These are phyloP conservation scores for Vannuccia rotundouncinata DNA, from an alignment of 2,888 invertebrate species.

Conservation along the genomic window DNA sequence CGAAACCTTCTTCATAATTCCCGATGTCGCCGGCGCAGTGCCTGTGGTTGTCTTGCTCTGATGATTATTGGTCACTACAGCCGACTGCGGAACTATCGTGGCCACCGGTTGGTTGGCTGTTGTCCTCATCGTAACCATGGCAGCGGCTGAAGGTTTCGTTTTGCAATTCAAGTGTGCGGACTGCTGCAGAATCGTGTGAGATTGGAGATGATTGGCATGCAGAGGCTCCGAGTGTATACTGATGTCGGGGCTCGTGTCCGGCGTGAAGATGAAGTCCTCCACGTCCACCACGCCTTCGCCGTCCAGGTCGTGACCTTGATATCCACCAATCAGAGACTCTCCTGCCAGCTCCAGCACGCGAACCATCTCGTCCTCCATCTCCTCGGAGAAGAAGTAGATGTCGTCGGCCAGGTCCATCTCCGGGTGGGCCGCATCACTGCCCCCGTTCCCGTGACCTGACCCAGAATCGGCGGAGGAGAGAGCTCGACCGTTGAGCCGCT, in stretches of 20 bases:
- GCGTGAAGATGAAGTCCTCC: background rate
- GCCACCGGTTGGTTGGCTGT: background rate
- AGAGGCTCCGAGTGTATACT: conserved; percentile 13
- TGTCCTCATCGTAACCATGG: background rate
- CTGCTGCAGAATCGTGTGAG: background rate
- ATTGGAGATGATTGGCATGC: background rate
- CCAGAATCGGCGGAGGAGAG: background rate
- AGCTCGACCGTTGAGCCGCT: background rate
- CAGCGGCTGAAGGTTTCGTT: background rate
- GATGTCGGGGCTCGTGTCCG: conserved; percentile 7
- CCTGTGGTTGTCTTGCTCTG: background rate
- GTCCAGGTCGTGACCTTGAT: background rate
- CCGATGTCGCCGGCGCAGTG: background rate
- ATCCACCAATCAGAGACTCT: background rate
- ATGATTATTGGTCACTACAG: background rate
- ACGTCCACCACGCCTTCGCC: background rate
- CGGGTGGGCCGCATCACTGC: background rate
- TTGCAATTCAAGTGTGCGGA: background rate
- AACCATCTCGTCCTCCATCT: conserved; percentile 28
- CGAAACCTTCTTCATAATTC: background rate
- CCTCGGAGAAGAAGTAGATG: conserved; percentile 36
- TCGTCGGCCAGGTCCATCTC: conserved; percentile 31
- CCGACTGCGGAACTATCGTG: background rate
- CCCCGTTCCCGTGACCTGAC: background rate
- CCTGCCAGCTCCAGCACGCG: conserved; percentile 14